phyloP scores from a whole-genome alignment of 2,113 vertebrate genomes.

The Chauna torquata region DNA sequence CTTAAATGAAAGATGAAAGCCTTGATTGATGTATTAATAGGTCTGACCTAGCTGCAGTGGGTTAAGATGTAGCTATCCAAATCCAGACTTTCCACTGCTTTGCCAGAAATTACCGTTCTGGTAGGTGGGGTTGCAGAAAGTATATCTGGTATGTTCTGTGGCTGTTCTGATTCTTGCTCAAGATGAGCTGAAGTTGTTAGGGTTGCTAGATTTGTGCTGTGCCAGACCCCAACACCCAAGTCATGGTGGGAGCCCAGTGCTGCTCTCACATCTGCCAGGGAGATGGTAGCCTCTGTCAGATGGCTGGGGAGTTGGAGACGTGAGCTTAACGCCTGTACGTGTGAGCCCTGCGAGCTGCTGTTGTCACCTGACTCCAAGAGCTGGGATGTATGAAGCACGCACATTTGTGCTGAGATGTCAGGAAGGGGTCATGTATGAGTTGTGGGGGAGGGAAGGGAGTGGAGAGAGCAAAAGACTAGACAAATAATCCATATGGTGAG shows the following conservation, averaged over 20 bases:
- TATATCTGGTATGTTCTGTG: not conserved
- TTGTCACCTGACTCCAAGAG: not conserved
- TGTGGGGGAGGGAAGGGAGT: not conserved
- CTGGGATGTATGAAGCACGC: not conserved
- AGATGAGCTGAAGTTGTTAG: not conserved
- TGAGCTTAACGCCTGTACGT: accelerated
- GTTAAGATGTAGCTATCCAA: not conserved
- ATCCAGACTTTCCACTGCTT: not conserved
- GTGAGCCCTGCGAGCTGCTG: not conserved
- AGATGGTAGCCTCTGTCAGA: not conserved
- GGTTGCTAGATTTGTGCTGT: not conserved
- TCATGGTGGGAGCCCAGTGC: accelerated
- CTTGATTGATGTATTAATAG: not conserved
- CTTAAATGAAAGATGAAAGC: slow-evolving; percentile 25
- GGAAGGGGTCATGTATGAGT: not conserved
- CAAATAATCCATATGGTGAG: slow-evolving; percentile 18
- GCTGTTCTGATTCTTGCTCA: not conserved
- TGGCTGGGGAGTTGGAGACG: not conserved
- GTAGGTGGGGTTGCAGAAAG: not conserved
- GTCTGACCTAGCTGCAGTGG: not conserved
- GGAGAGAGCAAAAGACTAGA: not conserved
- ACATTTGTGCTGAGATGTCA: accelerated
- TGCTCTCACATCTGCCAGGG: not conserved
- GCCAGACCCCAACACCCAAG: accelerated
- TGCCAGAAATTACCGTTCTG: not conserved